phyloP scores from a whole-genome alignment of 2,113 vertebrate species.

The Puntigrus tetrazona region DNA sequence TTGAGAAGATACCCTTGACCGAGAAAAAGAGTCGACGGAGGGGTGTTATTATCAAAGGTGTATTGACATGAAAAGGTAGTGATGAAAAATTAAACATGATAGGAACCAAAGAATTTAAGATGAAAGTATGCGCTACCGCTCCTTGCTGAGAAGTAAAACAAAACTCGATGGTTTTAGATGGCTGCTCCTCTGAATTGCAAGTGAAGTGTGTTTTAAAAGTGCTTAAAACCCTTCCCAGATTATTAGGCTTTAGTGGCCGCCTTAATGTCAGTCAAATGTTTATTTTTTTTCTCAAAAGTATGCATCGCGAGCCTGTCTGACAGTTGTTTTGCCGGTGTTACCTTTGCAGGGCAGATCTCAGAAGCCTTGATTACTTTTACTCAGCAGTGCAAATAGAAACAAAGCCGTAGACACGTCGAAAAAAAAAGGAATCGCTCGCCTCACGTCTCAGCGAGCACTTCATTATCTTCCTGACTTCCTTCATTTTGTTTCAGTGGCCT shows the following conservation, averaged over 20 bases:
- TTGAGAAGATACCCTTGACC: not conserved
- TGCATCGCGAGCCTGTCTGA: slow-evolving; percentile 41
- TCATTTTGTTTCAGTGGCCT: slow-evolving; percentile 46
- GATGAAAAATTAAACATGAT: not conserved
- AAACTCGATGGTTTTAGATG: not conserved
- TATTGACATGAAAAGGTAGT: not conserved
- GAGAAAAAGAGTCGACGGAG: not conserved
- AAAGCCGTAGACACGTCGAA: slow-evolving; percentile 19
- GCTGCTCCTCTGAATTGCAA: not conserved
- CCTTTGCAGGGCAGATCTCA: slow-evolving; percentile 21
- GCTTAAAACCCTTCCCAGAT: not conserved
- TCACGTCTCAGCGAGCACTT: slow-evolving; percentile 41
- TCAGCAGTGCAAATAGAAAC: not conserved
- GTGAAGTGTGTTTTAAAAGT: not conserved
- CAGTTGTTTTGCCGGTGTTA: not conserved
- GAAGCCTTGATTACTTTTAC: slow-evolving; percentile 37
- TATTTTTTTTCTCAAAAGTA: not conserved
- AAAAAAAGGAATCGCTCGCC: slow-evolving; percentile 5
- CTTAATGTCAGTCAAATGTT: not conserved
- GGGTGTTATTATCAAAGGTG: not conserved
- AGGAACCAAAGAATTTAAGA: slow-evolving; percentile 16
- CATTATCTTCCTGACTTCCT: slow-evolving; percentile 45
- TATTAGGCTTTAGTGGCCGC: not conserved
- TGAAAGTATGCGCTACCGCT: slow-evolving; percentile 4
- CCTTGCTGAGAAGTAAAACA: not conserved